phyloP scores from a whole-genome alignment of 2,888 invertebrate species.

The Rhorus exstirpatorius region DNA sequence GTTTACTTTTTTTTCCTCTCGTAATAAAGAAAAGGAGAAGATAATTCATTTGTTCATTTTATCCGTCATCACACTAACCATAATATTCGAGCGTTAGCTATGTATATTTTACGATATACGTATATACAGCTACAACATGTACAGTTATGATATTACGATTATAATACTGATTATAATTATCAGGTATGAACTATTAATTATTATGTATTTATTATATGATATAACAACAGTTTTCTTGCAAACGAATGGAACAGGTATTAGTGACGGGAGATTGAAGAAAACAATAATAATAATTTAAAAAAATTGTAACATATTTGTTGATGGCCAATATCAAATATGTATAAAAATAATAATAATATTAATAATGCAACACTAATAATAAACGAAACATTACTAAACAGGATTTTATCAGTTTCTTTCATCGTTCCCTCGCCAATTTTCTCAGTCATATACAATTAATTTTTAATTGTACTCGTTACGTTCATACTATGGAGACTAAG shows the following conservation, averaged over 20 bases:
- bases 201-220: constrained; percentile 79
- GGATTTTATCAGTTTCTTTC: constrained; percentile 9
- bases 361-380: constrained; percentile 82
- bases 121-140: constrained; percentile 71
- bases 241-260: constrained; percentile 73
- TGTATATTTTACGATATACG: constrained; percentile 60
- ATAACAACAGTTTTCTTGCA: constrained; percentile 78
- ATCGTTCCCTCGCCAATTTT: too few species aligned
- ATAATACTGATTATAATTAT: constrained; percentile 75
- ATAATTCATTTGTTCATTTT: constrained; percentile 59
- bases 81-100: constrained; percentile 58
- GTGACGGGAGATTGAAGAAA: constrained; percentile 36
- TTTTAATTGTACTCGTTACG: too few species aligned
- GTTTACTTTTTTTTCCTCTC: constrained; percentile 55
- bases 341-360: constrained; percentile 82
- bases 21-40: constrained; percentile 36
- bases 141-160: constrained; percentile 78
- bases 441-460: too few species aligned
- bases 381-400: constrained; percentile 75
- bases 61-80: constrained; percentile 57
- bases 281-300: constrained; percentile 49
- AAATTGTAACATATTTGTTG: constrained; percentile 83
- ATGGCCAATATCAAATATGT: constrained; percentile 84
- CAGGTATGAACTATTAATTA: constrained; percentile 76
- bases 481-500: too few species aligned